Base-by-base conservation (phyloP, 2,113 vertebrate genomes). In the Lasiurus borealis region DNA sequence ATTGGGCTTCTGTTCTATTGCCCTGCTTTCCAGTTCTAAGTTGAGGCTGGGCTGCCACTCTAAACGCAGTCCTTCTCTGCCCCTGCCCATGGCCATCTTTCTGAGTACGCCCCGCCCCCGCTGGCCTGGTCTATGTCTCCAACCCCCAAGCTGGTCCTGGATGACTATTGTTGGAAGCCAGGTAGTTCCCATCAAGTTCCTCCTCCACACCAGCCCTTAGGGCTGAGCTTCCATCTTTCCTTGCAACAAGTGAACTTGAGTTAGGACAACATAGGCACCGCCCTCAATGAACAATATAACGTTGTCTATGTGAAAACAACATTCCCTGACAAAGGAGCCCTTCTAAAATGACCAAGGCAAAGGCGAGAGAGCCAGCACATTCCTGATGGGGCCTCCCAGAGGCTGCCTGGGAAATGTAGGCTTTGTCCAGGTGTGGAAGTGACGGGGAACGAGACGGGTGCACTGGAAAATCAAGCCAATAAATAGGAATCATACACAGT, bases 241-340 rank as follows among this genome's bases (percentile, higher is more conserved):
- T 59, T 57, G 69, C 27, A 82, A 44, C 5, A 50, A 92, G 34
- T 52, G 59, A 90, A 59, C 88, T 88, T 54, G 71, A 86, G n/a
- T 54, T 76, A 87, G 50, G 66, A 85, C 85, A 85, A 46, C 36
- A 71, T 1, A 54, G 68, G n/a, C 88, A 71, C 78, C 16, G 50
- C 77, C 14, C 29, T 88, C 52, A 40, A 52, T n/a, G 66, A 92
- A 95, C 88, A 95, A 73, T 68, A 25, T 66, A 76, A 90, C 50
- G 40, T 62, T 90, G 71, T 80, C 25, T 36, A n/a, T 52, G n/a
- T 95, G 86, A 46, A 91, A 90, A 77, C 66, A 85, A 76, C 91
- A 71, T 73, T 73, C 52, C 15, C 31, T 71, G 18, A 90, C 85
- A 94, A 94, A 91, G 88, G 46, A 93, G 81, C 34, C 36, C n/a